These are phyloP conservation scores for Numenius phaeopus DNA, from an alignment of 2,797 vertebrate species.

Conservation along the genomic window DNA sequence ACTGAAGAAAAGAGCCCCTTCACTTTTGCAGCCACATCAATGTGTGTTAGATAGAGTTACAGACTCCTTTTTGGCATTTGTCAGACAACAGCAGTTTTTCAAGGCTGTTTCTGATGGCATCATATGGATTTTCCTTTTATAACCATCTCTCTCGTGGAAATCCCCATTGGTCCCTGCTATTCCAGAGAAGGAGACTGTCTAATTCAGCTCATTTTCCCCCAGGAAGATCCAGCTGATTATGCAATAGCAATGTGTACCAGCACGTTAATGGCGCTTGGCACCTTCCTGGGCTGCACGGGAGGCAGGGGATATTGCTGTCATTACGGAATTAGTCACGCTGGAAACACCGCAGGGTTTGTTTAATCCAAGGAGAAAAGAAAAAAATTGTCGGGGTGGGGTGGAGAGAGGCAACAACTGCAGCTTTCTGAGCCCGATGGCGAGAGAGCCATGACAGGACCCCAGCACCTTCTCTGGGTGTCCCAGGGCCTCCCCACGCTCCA, in stretches of 20 bases:
- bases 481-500: rapidly evolving
- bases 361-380: constrained; percentile 28
- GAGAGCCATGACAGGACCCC: not conserved
- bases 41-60: not conserved
- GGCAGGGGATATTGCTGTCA: constrained; percentile 52
- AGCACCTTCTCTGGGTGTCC: not conserved
- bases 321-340: constrained; percentile 63
- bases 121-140: constrained; percentile 49
- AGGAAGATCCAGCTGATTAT: constrained; percentile 55
- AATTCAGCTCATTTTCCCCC: constrained; percentile 42
- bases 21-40: not conserved
- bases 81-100: constrained; percentile 7
- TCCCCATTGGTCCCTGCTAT: not conserved
- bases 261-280: constrained; percentile 49
- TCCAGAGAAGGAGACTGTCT: not conserved
- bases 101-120: not conserved
- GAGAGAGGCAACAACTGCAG: not conserved
- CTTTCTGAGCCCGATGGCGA: not conserved
- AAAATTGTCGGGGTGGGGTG: not conserved
- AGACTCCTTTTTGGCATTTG: not conserved
- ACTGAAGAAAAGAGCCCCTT: not conserved
- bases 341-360: constrained; percentile 41
- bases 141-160: constrained; percentile 22
- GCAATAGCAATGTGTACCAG: constrained; percentile 44
- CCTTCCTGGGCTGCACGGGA: constrained; percentile 52